Evolutionary conservation across 1,140 invertebrate genomes (phyloP), one percentile per base, ranked within the genome.

Genomic region (Drosophila ohnishii): DNA sequence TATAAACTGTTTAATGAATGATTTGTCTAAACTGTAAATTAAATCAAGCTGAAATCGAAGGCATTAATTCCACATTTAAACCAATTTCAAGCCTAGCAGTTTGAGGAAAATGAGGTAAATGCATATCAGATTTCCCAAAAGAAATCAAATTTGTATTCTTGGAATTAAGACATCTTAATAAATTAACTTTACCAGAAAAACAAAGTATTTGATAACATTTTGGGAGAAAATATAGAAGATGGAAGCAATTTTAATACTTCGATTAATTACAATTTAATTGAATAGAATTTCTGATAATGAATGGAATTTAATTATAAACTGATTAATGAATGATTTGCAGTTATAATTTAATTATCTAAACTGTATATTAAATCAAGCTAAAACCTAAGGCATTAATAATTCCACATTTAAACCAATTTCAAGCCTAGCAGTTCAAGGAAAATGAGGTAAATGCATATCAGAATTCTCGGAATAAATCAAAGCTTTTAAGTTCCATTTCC

Each of bases 401-500:
- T 19, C 10, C 42, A 6, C 7, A 0, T 19, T 2, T 25, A 9
- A 47, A 9, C 22, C 22, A n/a, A 28, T 48, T 28, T 28, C 8
- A 16, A n/a, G 30, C 28, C n/a, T 34, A 34, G 16, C 10, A 34
- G 4, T 37, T 61, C 6, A 5, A 6, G 34, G 25, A 50, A 51
- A 50, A 10, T 0, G 13, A 25, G 0, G 16, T 5, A 51, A 47
- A 28, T 45, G 50, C 35, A 39, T 35, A 25, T 25, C 8, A 50
- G 13, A 37, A 7, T 32, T 51, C 22, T 28, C 9, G 4, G 35
- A 65, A 35, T 8, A 42, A 34, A 32, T 44, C 16, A 14, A 13
- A 65, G 61, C 60, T 22, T 34, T 22, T 53, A 22, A 19, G 30
- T 30, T 69, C 19, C 22, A 34, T 22, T 69, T 69, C 25, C 62